These are phyloP conservation scores for Aplochiton taeniatus DNA, from an alignment of 2,797 vertebrate species.

Conservation along the genomic window DNA sequence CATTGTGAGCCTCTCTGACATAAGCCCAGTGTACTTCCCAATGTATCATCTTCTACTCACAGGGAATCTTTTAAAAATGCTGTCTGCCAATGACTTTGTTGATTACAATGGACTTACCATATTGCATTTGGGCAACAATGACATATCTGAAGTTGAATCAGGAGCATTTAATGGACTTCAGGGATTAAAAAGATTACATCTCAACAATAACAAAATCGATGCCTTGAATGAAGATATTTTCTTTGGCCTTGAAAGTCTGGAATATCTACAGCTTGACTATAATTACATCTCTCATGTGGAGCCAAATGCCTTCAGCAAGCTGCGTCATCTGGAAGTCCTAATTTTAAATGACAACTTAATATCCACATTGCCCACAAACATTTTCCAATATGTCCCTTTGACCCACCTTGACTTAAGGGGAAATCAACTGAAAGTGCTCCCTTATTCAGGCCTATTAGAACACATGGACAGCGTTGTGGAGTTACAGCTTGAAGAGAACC, in stretches of 20 bases:
- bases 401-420: conserved; percentile 96
- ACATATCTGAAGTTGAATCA: conserved; percentile 91
- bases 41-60: conserved; percentile 92
- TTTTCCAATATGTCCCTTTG: conserved; percentile 93
- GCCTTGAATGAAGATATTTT: conserved; percentile 91
- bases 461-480: conserved; percentile 96
- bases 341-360: conserved; percentile 98
- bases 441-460: conserved; percentile 91
- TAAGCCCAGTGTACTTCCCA: conserved; percentile 85
- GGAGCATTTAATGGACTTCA: conserved; percentile 94
- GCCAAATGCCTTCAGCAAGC: conserved; percentile 84
- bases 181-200: conserved; percentile 89
- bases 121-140: conserved; percentile 94
- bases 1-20: conserved; percentile 88
- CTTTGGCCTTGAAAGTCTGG: conserved; percentile 91
- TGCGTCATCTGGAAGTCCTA: conserved; percentile 91
- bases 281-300: conserved; percentile 93
- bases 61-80: conserved; percentile 89
- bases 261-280: conserved; percentile 97
- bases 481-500: conserved; percentile 96
- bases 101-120: conserved; percentile 91
- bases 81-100: conserved; percentile 88
- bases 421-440: conserved; percentile 92
- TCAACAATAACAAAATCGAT: conserved; percentile 97
- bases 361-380: conserved; percentile 87